Base-by-base conservation (phyloP, 1,140 invertebrate species). In the Platyscapa corneri region DNA sequence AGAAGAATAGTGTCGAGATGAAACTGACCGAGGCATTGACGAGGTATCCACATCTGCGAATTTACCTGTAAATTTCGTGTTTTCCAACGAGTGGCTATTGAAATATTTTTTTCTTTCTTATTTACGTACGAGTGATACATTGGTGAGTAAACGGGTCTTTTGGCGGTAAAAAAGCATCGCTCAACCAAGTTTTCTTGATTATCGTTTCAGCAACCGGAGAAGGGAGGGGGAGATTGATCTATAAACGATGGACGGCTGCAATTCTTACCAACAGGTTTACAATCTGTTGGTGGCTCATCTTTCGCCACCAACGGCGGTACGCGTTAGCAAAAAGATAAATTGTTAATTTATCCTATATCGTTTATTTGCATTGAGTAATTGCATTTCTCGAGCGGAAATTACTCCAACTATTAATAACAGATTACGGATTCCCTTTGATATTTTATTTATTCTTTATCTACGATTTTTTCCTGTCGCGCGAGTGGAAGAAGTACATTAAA, bases 221-320 rank as follows among this genome's bases (percentile, higher is more conserved):
- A n/a, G n/a, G n/a, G n/a, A n/a, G n/a, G n/a, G 34, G 39, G 34
- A 27, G 34, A 7, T 18, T 3, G 34, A 72, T 8, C 32, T 27
- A 67, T 67, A 34, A 67, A 34, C 34, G 67, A 72, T 23, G 18
- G 27, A 37, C 37, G 67, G 20, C 34, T 72, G 0, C 18, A 39
- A 72, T 72, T 30, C n/a, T 72, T 72, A 72, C 39, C 67, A 72
- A 23, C 34, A 12, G 67, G 39, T 72, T 72, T 39, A 72, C 67
- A 34, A 20, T 39, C 5, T 7, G 37, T 39, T 14, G 34, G 37
- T 27, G 37, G 34, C 37, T 1, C 39, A 70, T 39, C 34, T 39
- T 20, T 5, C 39, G 1, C 34, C 32, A 72, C 67, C 34, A 39
- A 72, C 20, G 3, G 32, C 34, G 18, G 20, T 10, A 39, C 8